Evolutionary conservation across 2,888 invertebrate genomes (phyloP).

Genomic region (Nebria salina): DNA sequence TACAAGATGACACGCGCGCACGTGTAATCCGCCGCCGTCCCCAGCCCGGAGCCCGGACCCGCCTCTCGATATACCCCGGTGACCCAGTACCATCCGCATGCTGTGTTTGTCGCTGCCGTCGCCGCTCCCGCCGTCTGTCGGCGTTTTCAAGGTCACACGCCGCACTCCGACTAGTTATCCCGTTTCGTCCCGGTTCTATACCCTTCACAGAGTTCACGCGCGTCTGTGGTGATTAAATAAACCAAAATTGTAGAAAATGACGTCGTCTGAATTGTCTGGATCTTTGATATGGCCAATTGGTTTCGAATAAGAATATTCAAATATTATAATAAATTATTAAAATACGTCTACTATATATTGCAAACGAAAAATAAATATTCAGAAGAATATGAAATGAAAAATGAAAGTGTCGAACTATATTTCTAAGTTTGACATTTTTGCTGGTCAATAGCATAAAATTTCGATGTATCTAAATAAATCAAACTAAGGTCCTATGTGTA

Average conservation of each 20-base stretch:
- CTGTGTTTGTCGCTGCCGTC: background rate
- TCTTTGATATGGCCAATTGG: background rate
- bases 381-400: background rate
- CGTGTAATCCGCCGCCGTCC: background rate
- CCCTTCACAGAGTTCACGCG: background rate
- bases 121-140: background rate
- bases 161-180: background rate
- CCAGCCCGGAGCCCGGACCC: background rate
- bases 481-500: background rate
- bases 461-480: background rate
- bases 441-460: background rate
- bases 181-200: background rate
- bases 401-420: background rate
- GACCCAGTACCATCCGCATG: constrained; percentile 11
- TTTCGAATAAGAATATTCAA: no score
- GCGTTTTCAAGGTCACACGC: background rate
- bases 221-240: background rate
- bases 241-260: background rate
- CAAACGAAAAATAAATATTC: no score
- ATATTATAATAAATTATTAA: no score
- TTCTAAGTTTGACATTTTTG: background rate
- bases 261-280: background rate
- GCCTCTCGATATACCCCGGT: background rate
- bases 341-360: no score
- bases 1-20: background rate